These are phyloP conservation scores for Dasypus novemcinctus DNA, from an alignment of 2,113 vertebrate genomes.

Conservation along the genomic window DNA sequence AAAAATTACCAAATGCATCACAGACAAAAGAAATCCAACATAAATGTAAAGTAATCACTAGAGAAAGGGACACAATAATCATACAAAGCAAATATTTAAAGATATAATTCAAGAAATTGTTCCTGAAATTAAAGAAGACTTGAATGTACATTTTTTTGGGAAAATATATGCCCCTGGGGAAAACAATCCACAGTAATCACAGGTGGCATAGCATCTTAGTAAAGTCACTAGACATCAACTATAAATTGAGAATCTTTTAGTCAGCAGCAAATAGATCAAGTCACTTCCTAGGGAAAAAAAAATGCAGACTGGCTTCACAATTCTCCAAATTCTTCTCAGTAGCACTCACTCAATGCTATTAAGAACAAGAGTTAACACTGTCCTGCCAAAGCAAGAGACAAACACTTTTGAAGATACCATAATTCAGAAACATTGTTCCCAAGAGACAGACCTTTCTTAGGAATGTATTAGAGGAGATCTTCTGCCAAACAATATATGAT, in stretches of 20 bases:
- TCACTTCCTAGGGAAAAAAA: background rate
- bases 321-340: background rate
- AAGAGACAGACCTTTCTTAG: background rate
- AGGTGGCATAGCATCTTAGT: background rate
- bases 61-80: background rate
- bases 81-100: background rate
- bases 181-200: background rate
- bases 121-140: slow-evolving; percentile 5
- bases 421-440: background rate
- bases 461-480: background rate
- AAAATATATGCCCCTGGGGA: background rate
- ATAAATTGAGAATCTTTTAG: background rate
- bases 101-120: background rate
- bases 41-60: background rate
- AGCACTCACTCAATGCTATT: background rate
- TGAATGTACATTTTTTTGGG: background rate
- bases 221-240: background rate
- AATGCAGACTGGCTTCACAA: background rate
- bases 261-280: background rate
- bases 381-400: background rate
- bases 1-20: background rate
- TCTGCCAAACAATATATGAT: background rate
- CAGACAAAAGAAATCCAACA: background rate
- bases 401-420: background rate
- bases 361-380: background rate